Conservation (phyloP, 2,888 invertebrate species). For the Prosapia bicincta region DNA sequence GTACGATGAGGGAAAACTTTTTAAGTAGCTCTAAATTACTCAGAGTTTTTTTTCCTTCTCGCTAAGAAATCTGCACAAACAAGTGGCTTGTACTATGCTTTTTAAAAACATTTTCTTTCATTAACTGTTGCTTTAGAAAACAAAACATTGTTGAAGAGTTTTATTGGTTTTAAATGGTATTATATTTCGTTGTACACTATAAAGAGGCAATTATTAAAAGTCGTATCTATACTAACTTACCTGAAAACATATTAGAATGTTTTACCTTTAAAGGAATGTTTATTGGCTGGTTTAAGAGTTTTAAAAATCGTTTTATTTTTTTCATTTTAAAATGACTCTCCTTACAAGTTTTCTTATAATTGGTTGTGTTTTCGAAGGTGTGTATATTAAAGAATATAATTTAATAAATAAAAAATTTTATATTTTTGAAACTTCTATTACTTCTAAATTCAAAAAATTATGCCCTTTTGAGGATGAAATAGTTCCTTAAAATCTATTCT, state of each 20-base stretch:
- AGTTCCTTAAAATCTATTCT: no score
- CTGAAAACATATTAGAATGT: not conserved
- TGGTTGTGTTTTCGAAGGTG: no score
- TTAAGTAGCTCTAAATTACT: conserved; percentile 38
- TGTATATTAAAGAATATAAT: no score
- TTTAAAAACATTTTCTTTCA: conserved; percentile 23
- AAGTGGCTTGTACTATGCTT: conserved; percentile 26
- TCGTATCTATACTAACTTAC: not conserved
- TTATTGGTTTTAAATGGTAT: not conserved
- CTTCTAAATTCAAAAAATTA: no score
- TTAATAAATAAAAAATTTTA: no score
- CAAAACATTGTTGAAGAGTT: not conserved
- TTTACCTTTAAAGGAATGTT: no score
- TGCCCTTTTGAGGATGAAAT: no score
- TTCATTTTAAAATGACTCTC: no score
- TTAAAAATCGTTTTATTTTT: no score
- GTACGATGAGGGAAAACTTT: conserved; percentile 32
- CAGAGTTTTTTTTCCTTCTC: conserved; percentile 31
- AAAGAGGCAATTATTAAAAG: not conserved
- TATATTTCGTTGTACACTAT: not conserved
- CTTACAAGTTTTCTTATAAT: no score
- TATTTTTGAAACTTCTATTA: no score
- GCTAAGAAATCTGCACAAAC: conserved; percentile 24
- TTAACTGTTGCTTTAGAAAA: not conserved
- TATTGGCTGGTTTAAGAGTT: no score